Evolutionary conservation across 2,113 vertebrate genomes (phyloP).

Genomic region (Picathartes gymnocephalus): DNA sequence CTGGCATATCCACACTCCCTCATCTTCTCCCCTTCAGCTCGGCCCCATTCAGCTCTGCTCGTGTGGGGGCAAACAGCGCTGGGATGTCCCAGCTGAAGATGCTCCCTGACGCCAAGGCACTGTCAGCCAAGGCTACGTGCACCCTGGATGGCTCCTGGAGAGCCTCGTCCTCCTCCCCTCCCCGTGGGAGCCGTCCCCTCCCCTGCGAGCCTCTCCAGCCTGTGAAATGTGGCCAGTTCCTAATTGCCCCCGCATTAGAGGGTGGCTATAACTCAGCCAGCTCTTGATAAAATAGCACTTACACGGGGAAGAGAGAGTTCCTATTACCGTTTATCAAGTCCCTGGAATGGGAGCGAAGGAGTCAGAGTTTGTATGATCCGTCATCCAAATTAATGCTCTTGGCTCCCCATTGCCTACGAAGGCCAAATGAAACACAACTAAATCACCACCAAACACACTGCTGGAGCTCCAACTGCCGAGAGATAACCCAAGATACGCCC

Average conservation of each 20-base stretch:
- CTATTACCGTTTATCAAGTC: conserved; percentile 63
- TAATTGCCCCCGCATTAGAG: conserved; percentile 52
- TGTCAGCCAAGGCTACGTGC: neutral
- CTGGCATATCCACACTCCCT: neutral
- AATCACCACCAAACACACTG: conserved; percentile 33
- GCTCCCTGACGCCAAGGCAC: neutral
- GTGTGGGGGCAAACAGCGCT: fast-evolving
- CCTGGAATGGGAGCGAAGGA: conserved; percentile 60
- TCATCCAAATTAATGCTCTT: conserved; percentile 67
- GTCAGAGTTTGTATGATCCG: conserved; percentile 54
- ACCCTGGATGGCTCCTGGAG: neutral
- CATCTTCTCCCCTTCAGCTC: neutral
- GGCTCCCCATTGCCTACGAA: conserved; percentile 34
- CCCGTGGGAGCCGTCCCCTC: neutral
- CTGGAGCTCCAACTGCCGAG: neutral
- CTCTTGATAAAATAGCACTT: conserved; percentile 66
- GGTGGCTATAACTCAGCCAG: conserved; percentile 53
- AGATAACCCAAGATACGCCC: neutral
- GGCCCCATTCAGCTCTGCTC: neutral
- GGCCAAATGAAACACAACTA: conserved; percentile 59
- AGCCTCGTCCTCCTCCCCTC: neutral
- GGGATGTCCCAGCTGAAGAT: neutral
- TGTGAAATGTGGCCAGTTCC: conserved; percentile 39
- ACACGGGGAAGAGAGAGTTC: conserved; percentile 47
- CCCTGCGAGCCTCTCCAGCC: neutral